phyloP scores from a whole-genome alignment of 2,888 invertebrate species.

The Caenorhabditis panamensis region DNA sequence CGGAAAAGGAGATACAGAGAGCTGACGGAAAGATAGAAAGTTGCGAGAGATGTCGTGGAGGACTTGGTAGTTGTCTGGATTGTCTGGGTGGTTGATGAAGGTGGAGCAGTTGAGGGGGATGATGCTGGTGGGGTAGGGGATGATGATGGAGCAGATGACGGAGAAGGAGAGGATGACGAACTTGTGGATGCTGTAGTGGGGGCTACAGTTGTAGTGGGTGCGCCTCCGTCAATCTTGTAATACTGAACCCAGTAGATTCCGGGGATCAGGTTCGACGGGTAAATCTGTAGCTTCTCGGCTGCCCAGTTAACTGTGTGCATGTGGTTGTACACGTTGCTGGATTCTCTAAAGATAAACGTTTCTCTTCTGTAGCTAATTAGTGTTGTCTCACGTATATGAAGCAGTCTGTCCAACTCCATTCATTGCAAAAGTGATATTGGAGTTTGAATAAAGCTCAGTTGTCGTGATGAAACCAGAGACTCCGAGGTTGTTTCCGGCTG shows the following conservation, averaged over 20 bases:
- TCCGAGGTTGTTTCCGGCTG: slow-evolving; percentile 6
- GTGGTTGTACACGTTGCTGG: not conserved
- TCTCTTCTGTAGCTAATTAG: too few relatives aligned
- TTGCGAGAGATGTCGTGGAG: not conserved
- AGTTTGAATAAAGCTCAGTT: not conserved
- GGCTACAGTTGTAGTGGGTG: not conserved
- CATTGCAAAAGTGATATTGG: slow-evolving; percentile 9
- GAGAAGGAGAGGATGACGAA: not conserved
- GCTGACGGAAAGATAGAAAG: slow-evolving; percentile 3
- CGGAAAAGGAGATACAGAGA: not conserved
- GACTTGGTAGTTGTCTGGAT: slow-evolving; percentile 14
- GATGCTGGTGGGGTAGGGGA: slow-evolving; percentile 6
- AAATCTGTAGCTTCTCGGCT: slow-evolving; percentile 7
- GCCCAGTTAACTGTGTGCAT: slow-evolving; percentile 18
- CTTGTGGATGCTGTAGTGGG: not conserved
- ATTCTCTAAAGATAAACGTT: not conserved
- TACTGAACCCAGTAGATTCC: slow-evolving; percentile 38
- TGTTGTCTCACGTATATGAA: too few relatives aligned
- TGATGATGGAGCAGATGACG: not conserved
- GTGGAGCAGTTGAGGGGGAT: not conserved
- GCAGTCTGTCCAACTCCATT: not conserved
- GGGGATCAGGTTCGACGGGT: not conserved
- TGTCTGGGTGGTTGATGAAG: slow-evolving; percentile 1
- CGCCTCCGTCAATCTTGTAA: slow-evolving; percentile 29
- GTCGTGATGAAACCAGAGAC: slow-evolving; percentile 15